Percentiles rank a stretch among this genome's conserved stretches.
phyloP scores from a whole-genome alignment of 2,888 invertebrate species.

The Cyclophora albipunctata region DNA sequence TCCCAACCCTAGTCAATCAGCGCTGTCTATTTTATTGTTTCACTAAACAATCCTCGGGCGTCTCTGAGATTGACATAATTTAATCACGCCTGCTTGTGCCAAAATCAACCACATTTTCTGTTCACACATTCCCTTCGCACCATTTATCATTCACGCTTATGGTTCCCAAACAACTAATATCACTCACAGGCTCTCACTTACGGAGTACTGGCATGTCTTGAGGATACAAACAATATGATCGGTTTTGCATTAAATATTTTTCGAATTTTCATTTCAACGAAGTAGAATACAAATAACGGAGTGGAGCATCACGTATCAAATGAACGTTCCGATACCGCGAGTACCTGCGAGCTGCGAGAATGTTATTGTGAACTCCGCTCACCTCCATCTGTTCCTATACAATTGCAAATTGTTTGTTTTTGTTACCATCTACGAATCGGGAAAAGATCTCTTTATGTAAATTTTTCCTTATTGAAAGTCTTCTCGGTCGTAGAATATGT shows the following conservation, averaged over 20 bases:
- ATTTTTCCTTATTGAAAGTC: conserved; percentile 7
- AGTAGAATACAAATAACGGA: conserved; percentile 29
- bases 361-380: conserved; percentile 10
- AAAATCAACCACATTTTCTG: conserved; percentile 21
- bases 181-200: conserved; percentile 15
- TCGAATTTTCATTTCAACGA: conserved; percentile 11
- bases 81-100: conserved; percentile 22
- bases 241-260: conserved; percentile 25
- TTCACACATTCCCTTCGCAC: conserved; percentile 19
- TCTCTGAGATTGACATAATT: conserved; percentile 28
- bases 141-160: conserved; percentile 31
- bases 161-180: conserved; percentile 18
- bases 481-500: not conserved
- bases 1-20: conserved; percentile 21
- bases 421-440: conserved; percentile 9
- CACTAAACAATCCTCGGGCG: conserved; percentile 26
- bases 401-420: conserved; percentile 20
- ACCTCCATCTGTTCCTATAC: conserved; percentile 12
- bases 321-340: conserved; percentile 17
- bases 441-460: conserved; percentile 15
- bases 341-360: conserved; percentile 4
- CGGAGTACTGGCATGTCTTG: not conserved
- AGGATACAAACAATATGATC: conserved; percentile 10
- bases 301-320: conserved; percentile 24
- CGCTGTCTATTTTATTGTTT: conserved; percentile 35